These are phyloP conservation scores for Montipora sp. DNA, from an alignment of 64 coral and sea anemone genomes.

Conservation along the genomic window DNA sequence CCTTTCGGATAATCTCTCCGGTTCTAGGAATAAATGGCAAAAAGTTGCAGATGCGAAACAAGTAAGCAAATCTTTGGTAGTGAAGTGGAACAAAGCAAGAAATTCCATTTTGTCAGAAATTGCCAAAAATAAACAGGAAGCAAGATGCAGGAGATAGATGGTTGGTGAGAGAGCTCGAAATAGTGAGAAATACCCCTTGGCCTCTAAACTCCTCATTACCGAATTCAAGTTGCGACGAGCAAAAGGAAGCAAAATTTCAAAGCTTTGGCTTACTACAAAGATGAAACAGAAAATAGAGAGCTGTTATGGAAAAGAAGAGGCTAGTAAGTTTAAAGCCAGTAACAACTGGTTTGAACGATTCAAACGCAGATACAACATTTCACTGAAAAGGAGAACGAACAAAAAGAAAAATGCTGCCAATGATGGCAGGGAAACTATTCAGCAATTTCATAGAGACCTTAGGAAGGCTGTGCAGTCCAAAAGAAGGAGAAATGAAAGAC, in stretches of 20 bases:
- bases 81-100: slow-evolving; percentile 44
- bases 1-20: neutral
- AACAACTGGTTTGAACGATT: neutral
- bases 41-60: slow-evolving; percentile 29
- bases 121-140: slow-evolving; percentile 67
- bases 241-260: neutral
- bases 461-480: slow-evolving; percentile 68
- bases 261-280: neutral
- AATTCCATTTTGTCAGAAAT: slow-evolving; percentile 6
- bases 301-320: neutral
- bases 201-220: neutral
- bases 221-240: neutral
- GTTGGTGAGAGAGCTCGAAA: slow-evolving; percentile 43
- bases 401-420: neutral
- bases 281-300: too few species aligned
- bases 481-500: slow-evolving; percentile 20
- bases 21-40: slow-evolving; percentile 49
- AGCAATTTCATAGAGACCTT: neutral
- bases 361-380: neutral
- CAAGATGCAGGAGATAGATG: slow-evolving; percentile 46
- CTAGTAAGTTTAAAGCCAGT: neutral
- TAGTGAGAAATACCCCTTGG: slow-evolving; percentile 30
- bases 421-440: neutral
- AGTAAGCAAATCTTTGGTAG: too few species aligned
- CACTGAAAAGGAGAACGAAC: too few species aligned